phyloP scores from a whole-genome alignment of 2,888 invertebrate genomes.

The Liposcelis brunnea region DNA sequence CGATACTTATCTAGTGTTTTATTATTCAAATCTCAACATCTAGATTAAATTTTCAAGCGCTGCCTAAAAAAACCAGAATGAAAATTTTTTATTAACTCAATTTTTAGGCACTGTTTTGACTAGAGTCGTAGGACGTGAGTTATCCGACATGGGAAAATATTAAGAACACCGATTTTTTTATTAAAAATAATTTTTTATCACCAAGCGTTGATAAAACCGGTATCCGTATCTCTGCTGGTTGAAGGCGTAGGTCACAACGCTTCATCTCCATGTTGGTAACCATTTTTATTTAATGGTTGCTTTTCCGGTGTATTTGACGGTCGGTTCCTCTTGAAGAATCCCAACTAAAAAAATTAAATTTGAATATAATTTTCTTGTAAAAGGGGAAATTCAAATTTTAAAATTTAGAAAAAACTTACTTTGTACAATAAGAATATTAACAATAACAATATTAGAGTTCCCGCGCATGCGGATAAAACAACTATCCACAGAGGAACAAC shows the following conservation, averaged over 20 bases:
- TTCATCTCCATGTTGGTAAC: slow-evolving; percentile 52
- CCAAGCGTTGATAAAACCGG: slow-evolving; percentile 2
- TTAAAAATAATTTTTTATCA: neutral
- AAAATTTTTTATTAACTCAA: too few relatives aligned
- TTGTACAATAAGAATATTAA: slow-evolving; percentile 65
- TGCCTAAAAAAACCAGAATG: too few relatives aligned
- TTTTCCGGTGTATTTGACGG: slow-evolving; percentile 66
- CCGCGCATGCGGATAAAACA: slow-evolving; percentile 64
- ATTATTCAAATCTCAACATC: too few relatives aligned
- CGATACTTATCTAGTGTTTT: too few relatives aligned
- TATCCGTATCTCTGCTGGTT: neutral
- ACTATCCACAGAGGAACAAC: slow-evolving; percentile 74
- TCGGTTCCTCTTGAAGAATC: slow-evolving; percentile 83
- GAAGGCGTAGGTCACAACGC: slow-evolving; percentile 16
- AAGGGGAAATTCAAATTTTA: too few relatives aligned
- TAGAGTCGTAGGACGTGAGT: too few relatives aligned
- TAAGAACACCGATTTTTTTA: too few relatives aligned
- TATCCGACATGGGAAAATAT: too few relatives aligned
- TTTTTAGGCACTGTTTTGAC: too few relatives aligned
- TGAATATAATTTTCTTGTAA: too few relatives aligned
- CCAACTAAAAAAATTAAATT: slow-evolving; percentile 43
- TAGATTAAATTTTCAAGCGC: too few relatives aligned
- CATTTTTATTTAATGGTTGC: slow-evolving; percentile 65
- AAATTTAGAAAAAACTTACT: slow-evolving; percentile 36
- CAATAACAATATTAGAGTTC: slow-evolving; percentile 58